These are phyloP conservation scores for Gallinago nigripennis DNA, from an alignment of 2,797 vertebrate genomes.

Conservation along the genomic window DNA sequence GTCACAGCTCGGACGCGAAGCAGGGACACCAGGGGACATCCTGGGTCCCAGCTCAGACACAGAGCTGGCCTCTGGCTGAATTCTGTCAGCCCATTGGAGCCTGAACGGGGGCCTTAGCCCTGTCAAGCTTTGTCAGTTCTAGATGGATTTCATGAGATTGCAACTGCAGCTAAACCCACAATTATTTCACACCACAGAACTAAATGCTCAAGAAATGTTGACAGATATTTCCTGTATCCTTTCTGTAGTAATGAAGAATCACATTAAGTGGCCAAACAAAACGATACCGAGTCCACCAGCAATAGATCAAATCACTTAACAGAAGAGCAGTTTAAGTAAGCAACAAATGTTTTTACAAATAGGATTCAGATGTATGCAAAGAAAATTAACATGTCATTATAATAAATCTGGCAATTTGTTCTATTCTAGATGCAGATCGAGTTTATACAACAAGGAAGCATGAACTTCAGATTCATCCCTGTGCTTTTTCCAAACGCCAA, in stretches of 20 bases:
- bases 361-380: not conserved
- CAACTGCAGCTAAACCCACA: not conserved
- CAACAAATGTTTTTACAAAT: not conserved
- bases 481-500: constrained; percentile 91
- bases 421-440: constrained; percentile 91
- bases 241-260: constrained; percentile 23
- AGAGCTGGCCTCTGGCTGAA: not conserved
- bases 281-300: not conserved
- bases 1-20: not conserved
- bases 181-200: not conserved
- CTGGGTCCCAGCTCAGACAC: not conserved
- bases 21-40: not conserved
- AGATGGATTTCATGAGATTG: not conserved
- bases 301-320: not conserved
- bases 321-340: not conserved
- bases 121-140: not conserved
- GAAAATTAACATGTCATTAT: not conserved
- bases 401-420: constrained; percentile 39
- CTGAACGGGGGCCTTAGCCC: not conserved
- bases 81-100: not conserved
- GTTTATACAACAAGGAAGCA: constrained; percentile 94
- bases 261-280: constrained; percentile 6
- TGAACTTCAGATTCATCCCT: constrained; percentile 94
- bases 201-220: not conserved
- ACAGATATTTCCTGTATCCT: not conserved